Conservation (phyloP, 2,888 invertebrate genomes). For the Uropetala carovei region DNA sequence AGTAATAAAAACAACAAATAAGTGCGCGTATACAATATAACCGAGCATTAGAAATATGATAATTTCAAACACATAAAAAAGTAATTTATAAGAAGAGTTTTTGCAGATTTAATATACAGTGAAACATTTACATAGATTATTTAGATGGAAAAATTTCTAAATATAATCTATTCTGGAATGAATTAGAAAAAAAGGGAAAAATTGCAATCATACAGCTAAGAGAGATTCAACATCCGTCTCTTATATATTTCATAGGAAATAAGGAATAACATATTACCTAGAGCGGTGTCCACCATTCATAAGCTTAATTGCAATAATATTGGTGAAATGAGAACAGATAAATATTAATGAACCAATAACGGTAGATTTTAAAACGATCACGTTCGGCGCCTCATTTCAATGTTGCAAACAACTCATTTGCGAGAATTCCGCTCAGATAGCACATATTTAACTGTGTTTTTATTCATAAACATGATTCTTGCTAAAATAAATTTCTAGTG, state of each 20-base stretch:
- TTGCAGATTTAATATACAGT: neutral
- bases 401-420: no score
- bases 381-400: neutral
- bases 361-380: neutral
- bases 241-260: neutral
- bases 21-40: neutral
- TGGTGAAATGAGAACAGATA: neutral
- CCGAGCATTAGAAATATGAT: neutral
- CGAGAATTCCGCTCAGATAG: no score
- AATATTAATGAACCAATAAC: neutral
- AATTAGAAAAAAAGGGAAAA: neutral
- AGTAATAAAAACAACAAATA: conserved; percentile 14
- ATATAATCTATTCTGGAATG: conserved; percentile 27
- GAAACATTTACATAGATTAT: neutral
- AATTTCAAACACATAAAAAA: neutral
- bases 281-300: neutral
- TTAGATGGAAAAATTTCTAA: neutral
- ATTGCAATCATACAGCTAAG: neutral
- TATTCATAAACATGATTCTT: no score
- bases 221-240: neutral
- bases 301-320: neutral
- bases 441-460: no score
- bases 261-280: neutral
- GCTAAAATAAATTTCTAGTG: no score
- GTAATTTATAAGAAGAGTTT: neutral